phyloP scores from a whole-genome alignment of 2,113 vertebrate genomes.

The Nymphicus hollandicus region DNA sequence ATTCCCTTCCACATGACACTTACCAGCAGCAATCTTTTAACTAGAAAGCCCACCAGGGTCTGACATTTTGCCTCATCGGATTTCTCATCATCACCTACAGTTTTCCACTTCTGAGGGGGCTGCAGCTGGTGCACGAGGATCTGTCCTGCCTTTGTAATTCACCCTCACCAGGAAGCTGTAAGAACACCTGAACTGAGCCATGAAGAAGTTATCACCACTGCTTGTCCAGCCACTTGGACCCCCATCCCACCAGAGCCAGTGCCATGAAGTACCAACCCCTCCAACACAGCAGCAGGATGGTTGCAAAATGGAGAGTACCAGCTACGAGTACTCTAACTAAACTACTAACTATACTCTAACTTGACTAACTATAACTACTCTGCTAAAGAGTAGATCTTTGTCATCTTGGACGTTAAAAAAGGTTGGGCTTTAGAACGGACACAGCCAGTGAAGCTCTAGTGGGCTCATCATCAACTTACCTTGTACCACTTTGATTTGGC shows the following conservation, averaged over 20 bases:
- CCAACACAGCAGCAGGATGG: accelerated
- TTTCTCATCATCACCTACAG: not conserved
- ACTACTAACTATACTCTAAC: not conserved
- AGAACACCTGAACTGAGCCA: accelerated
- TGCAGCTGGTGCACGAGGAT: not conserved
- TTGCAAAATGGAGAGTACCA: not conserved
- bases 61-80: not conserved
- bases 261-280: not conserved
- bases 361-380: not conserved
- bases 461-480: not conserved
- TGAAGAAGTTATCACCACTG: accelerated
- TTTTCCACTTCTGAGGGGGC: not conserved
- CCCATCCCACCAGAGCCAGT: not conserved
- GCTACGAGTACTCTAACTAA: not conserved
- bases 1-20: not conserved
- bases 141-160: not conserved
- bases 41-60: not conserved
- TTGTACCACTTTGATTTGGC: not conserved
- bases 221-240: not conserved
- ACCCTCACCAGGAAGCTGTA: not conserved
- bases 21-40: not conserved
- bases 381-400: not conserved
- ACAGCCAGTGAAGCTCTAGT: not conserved
- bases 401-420: not conserved
- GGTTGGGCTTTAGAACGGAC: not conserved